Percentiles rank a stretch among this genome's conserved stretches.
These are phyloP conservation scores for Bedellia somnulentella DNA, from an alignment of 2,888 invertebrate genomes.

Conservation along the genomic window DNA sequence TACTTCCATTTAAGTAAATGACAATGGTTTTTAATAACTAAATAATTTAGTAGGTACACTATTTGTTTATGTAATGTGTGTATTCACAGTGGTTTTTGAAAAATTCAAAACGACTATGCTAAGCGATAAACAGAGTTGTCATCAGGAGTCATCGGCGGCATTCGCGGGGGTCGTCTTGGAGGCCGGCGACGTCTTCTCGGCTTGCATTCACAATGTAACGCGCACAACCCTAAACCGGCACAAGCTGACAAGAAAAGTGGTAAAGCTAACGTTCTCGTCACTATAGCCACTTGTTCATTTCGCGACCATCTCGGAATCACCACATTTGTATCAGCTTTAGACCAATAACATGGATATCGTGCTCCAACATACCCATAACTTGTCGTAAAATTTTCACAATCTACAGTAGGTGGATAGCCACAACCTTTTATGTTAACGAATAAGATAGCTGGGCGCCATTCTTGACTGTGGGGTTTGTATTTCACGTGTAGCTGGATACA, in stretches of 20 bases:
- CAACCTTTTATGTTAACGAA: conserved; percentile 83
- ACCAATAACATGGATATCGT: conserved; percentile 68
- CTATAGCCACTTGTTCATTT: conserved; percentile 78
- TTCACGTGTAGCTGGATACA: conserved; percentile 70
- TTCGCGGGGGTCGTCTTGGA: conserved; percentile 65
- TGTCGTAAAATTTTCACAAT: conserved; percentile 74
- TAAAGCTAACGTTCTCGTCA: conserved; percentile 81
- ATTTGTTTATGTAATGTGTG: no score
- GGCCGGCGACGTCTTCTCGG: conserved; percentile 69
- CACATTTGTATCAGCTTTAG: conserved; percentile 77
- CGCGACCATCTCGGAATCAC: conserved; percentile 83
- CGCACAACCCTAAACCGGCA: conserved; percentile 82
- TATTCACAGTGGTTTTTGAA: no score
- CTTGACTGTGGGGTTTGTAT: conserved; percentile 50
- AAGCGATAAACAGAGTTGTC: conserved; percentile 50
- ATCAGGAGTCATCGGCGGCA: conserved; percentile 59
- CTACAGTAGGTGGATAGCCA: conserved; percentile 77
- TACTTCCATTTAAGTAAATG: no score
- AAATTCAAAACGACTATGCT: conserved; percentile 29
- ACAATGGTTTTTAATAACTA: no score
- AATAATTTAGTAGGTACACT: no score
- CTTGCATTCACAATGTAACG: conserved; percentile 85
- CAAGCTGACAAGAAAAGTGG: conserved; percentile 83
- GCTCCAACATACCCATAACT: conserved; percentile 71
- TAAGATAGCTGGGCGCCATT: conserved; percentile 64